Percentiles rank a stretch among this genome's conserved stretches.
These are phyloP conservation scores for Trematocara zebra DNA, from an alignment of 2,113 vertebrate species.

Conservation along the genomic window DNA sequence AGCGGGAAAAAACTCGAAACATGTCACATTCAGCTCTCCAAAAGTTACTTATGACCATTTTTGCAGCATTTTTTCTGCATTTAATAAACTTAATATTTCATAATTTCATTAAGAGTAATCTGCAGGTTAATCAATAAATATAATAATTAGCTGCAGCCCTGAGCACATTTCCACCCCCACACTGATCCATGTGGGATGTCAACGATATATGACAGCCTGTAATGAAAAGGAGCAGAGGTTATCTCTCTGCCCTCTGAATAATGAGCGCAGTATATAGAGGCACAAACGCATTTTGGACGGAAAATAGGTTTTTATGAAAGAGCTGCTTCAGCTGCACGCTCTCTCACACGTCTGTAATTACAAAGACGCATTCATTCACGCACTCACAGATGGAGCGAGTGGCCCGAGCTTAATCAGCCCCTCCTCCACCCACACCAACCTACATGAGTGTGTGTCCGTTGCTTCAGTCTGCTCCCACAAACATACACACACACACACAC, in stretches of 20 bases:
- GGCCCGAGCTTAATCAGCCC: neutral
- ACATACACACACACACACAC: neutral
- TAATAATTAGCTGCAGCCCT: neutral
- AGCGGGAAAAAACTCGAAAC: neutral
- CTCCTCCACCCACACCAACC: neutral
- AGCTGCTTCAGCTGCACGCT: constrained; percentile 16
- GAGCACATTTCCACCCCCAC: neutral
- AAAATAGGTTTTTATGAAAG: constrained; percentile 49
- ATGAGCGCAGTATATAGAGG: constrained; percentile 25
- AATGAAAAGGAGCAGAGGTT: neutral
- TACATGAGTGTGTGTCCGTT: neutral
- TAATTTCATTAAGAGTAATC: neutral
- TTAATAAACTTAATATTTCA: neutral
- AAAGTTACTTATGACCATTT: neutral
- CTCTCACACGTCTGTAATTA: neutral
- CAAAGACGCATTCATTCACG: constrained; percentile 13
- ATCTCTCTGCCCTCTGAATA: constrained; percentile 23
- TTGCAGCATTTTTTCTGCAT: neutral
- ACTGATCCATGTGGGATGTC: neutral
- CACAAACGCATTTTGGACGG: constrained; percentile 7
- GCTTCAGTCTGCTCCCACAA: neutral
- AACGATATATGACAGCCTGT: neutral
- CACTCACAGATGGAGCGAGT: constrained; percentile 1
- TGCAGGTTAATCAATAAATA: neutral
- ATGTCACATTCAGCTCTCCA: neutral